phyloP scores from a whole-genome alignment of 1,140 invertebrate species.

The Hypothenemus hampei region DNA sequence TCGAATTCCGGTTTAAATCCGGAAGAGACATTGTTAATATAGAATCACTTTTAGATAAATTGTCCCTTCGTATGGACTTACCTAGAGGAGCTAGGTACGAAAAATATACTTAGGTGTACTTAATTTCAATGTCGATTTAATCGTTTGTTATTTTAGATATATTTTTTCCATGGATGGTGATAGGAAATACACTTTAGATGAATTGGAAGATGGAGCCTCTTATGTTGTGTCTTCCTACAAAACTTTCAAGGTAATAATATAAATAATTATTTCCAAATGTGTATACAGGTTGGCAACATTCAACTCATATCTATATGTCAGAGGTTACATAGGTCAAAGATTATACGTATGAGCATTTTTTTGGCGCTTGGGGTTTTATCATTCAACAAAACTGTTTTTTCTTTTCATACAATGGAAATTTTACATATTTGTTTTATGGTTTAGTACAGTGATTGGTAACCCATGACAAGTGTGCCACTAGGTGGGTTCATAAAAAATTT shows the following conservation, averaged over 20 bases:
- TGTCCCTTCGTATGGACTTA: conserved; percentile 75
- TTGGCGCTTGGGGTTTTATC: too few relatives aligned
- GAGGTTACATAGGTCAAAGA: too few relatives aligned
- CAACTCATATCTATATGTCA: too few relatives aligned
- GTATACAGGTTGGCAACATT: too few relatives aligned
- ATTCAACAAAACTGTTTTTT: too few relatives aligned
- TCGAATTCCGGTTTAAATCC: conserved; percentile 84
- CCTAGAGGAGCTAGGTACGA: conserved; percentile 62
- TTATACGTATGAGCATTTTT: too few relatives aligned
- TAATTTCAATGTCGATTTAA: not conserved
- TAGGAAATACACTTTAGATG: conserved; percentile 74
- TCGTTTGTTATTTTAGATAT: conserved; percentile 50
- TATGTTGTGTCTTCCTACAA: conserved; percentile 90
- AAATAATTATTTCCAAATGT: too few relatives aligned
- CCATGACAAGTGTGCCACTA: too few relatives aligned
- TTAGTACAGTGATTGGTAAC: too few relatives aligned
- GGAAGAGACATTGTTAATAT: conserved; percentile 81
- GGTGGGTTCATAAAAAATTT: too few relatives aligned
- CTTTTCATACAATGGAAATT: too few relatives aligned
- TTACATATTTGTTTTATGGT: too few relatives aligned
- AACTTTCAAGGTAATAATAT: conserved; percentile 88
- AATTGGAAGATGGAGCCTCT: conserved; percentile 82
- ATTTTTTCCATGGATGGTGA: conserved; percentile 89
- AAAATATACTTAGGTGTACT: not conserved
- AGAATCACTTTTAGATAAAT: conserved; percentile 78